Percentiles rank a stretch among this genome's conserved stretches.
phyloP scores from a whole-genome alignment of 2,797 vertebrate species.

The Sebastes minor region DNA sequence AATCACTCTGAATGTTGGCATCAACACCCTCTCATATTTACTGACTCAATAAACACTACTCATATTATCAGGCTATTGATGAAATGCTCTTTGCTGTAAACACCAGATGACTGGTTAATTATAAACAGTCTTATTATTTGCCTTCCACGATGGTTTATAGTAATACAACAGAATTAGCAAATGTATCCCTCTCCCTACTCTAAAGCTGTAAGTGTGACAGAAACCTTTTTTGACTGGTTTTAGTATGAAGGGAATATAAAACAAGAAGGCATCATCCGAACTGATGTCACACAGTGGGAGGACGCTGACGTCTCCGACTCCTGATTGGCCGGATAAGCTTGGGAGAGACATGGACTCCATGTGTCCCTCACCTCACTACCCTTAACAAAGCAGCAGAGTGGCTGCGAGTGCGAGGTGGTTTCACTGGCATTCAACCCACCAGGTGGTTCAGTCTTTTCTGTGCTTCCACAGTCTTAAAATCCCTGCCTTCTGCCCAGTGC shows the following conservation, averaged over 20 bases:
- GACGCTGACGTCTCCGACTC: background rate
- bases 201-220: background rate
- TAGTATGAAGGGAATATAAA: background rate
- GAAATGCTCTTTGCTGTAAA: background rate
- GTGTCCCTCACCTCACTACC: background rate
- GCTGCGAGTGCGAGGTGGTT: background rate
- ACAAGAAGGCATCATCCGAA: background rate
- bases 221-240: background rate
- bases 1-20: slow-evolving; percentile 2
- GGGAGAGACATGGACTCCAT: background rate
- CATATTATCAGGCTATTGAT: background rate
- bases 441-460: background rate
- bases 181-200: background rate
- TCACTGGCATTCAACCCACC: background rate
- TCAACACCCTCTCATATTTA: background rate
- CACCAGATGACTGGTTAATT: background rate
- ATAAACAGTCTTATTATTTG: background rate
- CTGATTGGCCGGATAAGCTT: background rate
- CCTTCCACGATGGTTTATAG: background rate
- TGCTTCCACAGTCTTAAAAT: background rate
- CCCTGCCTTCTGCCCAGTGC: background rate
- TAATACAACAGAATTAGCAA: background rate
- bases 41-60: background rate
- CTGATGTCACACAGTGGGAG: background rate
- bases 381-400: background rate